Evolutionary conservation across 2,888 invertebrate species (phyloP), one percentile per base, ranked within the genome.

Genomic region (Glyphotaelius pellucidus): DNA sequence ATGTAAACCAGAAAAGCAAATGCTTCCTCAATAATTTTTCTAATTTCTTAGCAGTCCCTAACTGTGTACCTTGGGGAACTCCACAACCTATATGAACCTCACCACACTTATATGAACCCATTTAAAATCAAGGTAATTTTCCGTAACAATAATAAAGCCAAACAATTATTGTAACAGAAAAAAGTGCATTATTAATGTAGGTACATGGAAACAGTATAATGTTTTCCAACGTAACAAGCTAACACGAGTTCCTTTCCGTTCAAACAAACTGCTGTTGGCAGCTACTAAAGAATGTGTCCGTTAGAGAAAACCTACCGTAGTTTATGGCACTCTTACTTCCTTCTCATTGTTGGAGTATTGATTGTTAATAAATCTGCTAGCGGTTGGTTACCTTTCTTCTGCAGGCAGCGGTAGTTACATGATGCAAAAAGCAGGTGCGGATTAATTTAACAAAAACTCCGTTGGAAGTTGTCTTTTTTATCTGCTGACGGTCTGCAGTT

Each of bases 341-440:
- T 86, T 86, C 42, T 42, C 42, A 86, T 86, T 86, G 86, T 86
- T 47, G 52, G 35, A 85, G 85, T 85, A 86, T 86, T 86, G 86
- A 42, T 42, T 86, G 38, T 86, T 42, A 25, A 86, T 86, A 86
- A 86, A 86, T 52, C 47, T 86, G 86, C 86, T 42, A 86, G 86
- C 86, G 52, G n/a, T 42, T 38, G 52, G n/a, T 42, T 38, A 11
- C n/a, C 86, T 86, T 52, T 86, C 86, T 86, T 86, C 86, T n/a
- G 5, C 47, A 52, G 42, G 47, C 86, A 12, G n/a, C 86, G 42
- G 25, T 84, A 19, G 67, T 67, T 84, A 84, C 9, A 25, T 38
- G n/a, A n/a, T 35, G 25, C 35, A 35, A 35, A n/a, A 19, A 84
- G 3, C 84, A 81, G 32, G 81, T 81, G 19, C 32, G 30, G 30